Percentiles rank a stretch among this genome's conserved stretches.
Evolutionary conservation across 2,113 vertebrate species (phyloP).

Genomic region (Myotis yumanensis): DNA sequence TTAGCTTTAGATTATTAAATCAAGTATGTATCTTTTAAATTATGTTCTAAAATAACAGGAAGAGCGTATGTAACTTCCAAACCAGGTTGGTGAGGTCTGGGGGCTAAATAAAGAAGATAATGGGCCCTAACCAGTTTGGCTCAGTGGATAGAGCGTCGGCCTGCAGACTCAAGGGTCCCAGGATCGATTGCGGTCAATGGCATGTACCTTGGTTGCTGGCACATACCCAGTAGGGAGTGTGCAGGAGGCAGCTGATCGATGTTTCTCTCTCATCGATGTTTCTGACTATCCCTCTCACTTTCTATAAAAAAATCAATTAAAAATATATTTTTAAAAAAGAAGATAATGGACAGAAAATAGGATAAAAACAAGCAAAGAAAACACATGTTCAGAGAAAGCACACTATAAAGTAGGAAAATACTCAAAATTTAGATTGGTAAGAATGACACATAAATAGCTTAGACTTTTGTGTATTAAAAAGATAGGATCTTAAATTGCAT

Average conservation of each 20-base stretch:
- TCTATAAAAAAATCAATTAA: too few species aligned
- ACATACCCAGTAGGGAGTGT: too few species aligned
- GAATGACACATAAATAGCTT: background rate
- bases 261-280: too few species aligned
- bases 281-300: too few species aligned
- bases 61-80: background rate
- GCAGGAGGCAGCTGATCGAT: too few species aligned
- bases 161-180: too few species aligned
- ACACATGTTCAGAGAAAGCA: background rate
- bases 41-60: background rate
- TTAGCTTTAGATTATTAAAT: constrained; percentile 7
- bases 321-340: background rate
- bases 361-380: background rate
- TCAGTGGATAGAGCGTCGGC: too few species aligned
- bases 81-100: background rate
- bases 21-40: background rate
- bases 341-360: background rate
- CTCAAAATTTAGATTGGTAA: background rate
- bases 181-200: too few species aligned
- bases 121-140: background rate
- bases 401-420: background rate
- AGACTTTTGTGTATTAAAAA: background rate
- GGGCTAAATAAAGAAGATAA: background rate
- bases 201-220: too few species aligned
- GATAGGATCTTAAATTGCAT: background rate